Conservation (phyloP, 35 echinoderm and acorn worm species). For the Amphiura filiformis region DNA sequence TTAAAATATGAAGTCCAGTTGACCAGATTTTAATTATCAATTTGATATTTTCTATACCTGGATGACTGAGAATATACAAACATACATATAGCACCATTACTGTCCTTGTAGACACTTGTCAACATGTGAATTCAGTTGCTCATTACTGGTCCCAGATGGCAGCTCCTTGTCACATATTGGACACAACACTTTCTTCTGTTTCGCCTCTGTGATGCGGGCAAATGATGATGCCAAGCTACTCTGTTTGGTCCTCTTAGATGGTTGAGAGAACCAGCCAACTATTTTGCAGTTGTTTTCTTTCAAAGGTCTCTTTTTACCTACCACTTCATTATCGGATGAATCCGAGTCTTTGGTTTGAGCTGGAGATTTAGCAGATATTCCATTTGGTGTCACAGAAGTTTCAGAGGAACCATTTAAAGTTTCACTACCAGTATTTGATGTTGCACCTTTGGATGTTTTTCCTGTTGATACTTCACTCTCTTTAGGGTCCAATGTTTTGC, state of each 20-base stretch:
- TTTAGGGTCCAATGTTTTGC: neutral
- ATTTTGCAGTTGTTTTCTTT: neutral
- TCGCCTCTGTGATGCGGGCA: constrained; percentile 2
- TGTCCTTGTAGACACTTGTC: constrained; percentile 62
- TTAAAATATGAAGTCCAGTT: too few species aligned
- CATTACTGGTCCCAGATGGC: constrained; percentile 39
- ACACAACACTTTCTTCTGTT: constrained; percentile 43
- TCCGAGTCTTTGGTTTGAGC: neutral
- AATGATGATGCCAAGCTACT: constrained; percentile 23
- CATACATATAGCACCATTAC: too few species aligned
- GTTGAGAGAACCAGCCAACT: neutral
- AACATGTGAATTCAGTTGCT: constrained; percentile 71
- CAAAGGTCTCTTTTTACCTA: neutral
- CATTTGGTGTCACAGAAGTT: too few species aligned
- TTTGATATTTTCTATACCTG: too few species aligned
- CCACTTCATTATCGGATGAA: neutral
- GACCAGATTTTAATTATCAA: too few species aligned
- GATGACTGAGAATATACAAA: too few species aligned
- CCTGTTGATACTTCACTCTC: neutral
- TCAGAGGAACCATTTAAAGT: too few species aligned
- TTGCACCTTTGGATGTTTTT: too few species aligned
- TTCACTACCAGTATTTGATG: too few species aligned
- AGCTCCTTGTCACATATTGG: constrained; percentile 66
- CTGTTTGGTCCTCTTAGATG: constrained; percentile 48
- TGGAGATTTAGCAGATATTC: too few species aligned